Conservation (phyloP, 1,140 invertebrate species). For the Pogonomyrmex barbatus region DNA sequence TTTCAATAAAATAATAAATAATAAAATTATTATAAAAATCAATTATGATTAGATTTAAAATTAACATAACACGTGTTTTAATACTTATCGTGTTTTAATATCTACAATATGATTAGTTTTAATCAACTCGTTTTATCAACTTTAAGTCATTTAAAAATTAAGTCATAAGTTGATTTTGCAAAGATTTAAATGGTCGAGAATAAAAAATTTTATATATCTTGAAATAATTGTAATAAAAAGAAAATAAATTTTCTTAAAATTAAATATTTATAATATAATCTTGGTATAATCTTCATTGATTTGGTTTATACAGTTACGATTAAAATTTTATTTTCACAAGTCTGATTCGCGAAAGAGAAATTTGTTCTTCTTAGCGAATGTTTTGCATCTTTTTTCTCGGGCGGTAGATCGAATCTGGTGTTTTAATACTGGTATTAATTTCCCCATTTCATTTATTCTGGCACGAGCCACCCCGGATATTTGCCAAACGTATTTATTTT, state of each 20-base stretch:
- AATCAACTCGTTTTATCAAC: conserved; percentile 3
- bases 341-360: neutral
- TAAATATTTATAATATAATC: neutral
- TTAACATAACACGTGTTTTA: neutral
- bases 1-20: neutral
- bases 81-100: neutral
- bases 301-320: neutral
- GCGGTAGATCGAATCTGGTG: neutral
- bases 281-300: neutral
- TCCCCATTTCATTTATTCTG: conserved; percentile 46
- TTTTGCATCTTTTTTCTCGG: neutral
- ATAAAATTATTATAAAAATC: neutral
- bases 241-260: neutral
- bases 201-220: neutral
- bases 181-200: neutral
- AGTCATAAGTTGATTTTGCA: neutral
- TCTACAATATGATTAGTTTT: neutral
- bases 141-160: neutral
- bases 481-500: conserved; percentile 81
- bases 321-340: neutral
- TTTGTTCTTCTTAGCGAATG: neutral
- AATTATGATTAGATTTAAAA: neutral
- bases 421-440: conserved; percentile 62
- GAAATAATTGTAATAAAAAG: neutral
- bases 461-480: conserved; percentile 65